Conservation (phyloP, 2,888 invertebrate species). For the Schizotus pectinicornis region DNA sequence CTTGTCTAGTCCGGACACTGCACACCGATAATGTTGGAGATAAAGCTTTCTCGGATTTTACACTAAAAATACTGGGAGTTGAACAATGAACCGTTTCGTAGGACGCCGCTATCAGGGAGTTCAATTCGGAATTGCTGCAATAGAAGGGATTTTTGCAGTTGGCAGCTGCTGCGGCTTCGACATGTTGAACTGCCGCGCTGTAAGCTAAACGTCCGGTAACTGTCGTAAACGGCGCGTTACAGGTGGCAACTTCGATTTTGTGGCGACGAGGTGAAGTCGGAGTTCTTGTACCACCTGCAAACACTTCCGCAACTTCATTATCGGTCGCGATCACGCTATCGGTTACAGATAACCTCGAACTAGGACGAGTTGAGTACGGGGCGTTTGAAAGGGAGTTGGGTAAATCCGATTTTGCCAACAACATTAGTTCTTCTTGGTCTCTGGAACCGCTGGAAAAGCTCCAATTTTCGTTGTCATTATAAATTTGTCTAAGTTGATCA, state of each 20-base stretch:
- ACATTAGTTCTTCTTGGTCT: conserved; percentile 66
- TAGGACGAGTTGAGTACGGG: conserved; percentile 57
- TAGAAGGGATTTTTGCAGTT: conserved; percentile 57
- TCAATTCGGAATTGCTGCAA: conserved; percentile 57
- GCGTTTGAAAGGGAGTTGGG: conserved; percentile 57
- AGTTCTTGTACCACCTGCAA: conserved; percentile 60
- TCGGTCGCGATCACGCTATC: conserved; percentile 69
- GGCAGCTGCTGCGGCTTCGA: conserved; percentile 61
- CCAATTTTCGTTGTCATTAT: conserved; percentile 70
- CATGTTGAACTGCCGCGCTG: conserved; percentile 71
- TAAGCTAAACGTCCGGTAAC: conserved; percentile 71
- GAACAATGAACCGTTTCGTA: conserved; percentile 60
- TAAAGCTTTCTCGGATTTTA: conserved; percentile 62
- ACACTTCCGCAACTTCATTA: conserved; percentile 68
- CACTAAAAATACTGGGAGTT: conserved; percentile 62
- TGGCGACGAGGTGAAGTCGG: conserved; percentile 66
- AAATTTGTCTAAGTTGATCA: conserved; percentile 73
- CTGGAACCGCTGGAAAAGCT: conserved; percentile 71
- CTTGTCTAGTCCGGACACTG: conserved; percentile 69
- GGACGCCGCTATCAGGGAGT: conserved; percentile 60
- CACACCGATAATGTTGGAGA: conserved; percentile 70
- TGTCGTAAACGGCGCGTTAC: conserved; percentile 69
- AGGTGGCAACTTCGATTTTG: conserved; percentile 62
- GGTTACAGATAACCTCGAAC: conserved; percentile 67
- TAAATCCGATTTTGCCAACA: conserved; percentile 59